Evolutionary conservation across 2,113 vertebrate species (phyloP).

Genomic region (Vidua macroura): DNA sequence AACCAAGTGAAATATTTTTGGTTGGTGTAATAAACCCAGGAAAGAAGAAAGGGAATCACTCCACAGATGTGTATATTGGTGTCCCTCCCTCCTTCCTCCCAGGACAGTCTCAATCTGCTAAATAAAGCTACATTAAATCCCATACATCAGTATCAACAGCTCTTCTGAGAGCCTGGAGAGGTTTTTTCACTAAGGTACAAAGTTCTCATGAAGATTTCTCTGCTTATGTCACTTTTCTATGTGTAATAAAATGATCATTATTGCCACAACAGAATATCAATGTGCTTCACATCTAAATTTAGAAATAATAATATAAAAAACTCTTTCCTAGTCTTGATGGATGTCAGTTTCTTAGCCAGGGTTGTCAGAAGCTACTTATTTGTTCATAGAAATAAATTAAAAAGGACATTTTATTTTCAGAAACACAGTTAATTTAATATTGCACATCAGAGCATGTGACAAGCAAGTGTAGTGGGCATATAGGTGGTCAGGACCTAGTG

Average conservation of each 20-base stretch:
- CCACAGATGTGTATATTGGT: rapidly evolving
- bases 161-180: background rate
- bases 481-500: background rate
- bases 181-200: background rate
- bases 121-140: conserved; percentile 28
- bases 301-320: conserved; percentile 22
- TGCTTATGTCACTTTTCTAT: conserved; percentile 22
- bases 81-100: background rate
- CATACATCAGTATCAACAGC: background rate
- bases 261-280: conserved; percentile 42
- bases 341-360: background rate
- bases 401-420: background rate
- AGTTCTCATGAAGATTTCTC: conserved; percentile 27
- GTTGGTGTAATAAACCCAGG: background rate
- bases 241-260: conserved; percentile 31
- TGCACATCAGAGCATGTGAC: background rate
- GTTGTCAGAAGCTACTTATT: conserved; percentile 6
- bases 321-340: background rate
- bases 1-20: background rate
- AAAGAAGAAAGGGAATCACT: background rate
- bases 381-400: background rate
- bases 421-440: background rate
- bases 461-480: background rate
- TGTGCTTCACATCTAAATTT: conserved; percentile 35
- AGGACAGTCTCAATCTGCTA: conserved; percentile 1